phyloP scores from a whole-genome alignment of 2,888 invertebrate species.

The Thereva unica region DNA sequence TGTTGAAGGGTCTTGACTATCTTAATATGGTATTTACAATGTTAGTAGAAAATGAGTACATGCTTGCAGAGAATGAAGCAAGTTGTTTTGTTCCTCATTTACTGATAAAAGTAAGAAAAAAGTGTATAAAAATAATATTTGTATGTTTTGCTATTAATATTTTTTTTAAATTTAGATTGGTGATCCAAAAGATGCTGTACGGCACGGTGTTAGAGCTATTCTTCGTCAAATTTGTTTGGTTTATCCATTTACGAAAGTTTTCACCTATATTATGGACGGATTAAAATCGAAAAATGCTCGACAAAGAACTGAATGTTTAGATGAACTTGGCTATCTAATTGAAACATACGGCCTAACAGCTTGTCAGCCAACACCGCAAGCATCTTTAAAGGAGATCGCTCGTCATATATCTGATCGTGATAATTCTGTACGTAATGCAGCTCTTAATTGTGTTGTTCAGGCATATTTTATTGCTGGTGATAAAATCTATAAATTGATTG shows the following conservation, averaged over 20 bases:
- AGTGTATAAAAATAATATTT: constrained; percentile 2
- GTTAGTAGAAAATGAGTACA: constrained; percentile 79
- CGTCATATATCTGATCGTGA: constrained; percentile 95
- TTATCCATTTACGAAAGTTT: constrained; percentile 87
- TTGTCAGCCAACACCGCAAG: constrained; percentile 78
- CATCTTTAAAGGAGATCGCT: constrained; percentile 82
- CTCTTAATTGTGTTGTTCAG: constrained; percentile 89
- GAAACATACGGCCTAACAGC: constrained; percentile 83
- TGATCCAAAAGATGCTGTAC: constrained; percentile 93
- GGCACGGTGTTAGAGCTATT: constrained; percentile 84
- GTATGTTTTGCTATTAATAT: constrained; percentile 40
- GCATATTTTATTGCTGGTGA: constrained; percentile 92
- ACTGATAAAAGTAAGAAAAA: constrained; percentile 75
- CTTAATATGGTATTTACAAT: constrained; percentile 80
- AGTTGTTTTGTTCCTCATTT: constrained; percentile 93
- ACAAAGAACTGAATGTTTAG: constrained; percentile 94
- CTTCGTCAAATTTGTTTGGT: constrained; percentile 83
- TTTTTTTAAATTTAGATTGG: constrained; percentile 69
- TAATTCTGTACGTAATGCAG: constrained; percentile 93
- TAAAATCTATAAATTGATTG: constrained; percentile 83
- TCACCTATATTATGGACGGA: constrained; percentile 90
- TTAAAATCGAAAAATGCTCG: constrained; percentile 95
- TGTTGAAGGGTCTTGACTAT: constrained; percentile 94
- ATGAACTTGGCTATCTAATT: constrained; percentile 84
- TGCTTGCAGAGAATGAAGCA: constrained; percentile 88